These are phyloP conservation scores for Bergia sp. DNA, from an alignment of 92 coral and sea anemone genomes.

Conservation along the genomic window DNA sequence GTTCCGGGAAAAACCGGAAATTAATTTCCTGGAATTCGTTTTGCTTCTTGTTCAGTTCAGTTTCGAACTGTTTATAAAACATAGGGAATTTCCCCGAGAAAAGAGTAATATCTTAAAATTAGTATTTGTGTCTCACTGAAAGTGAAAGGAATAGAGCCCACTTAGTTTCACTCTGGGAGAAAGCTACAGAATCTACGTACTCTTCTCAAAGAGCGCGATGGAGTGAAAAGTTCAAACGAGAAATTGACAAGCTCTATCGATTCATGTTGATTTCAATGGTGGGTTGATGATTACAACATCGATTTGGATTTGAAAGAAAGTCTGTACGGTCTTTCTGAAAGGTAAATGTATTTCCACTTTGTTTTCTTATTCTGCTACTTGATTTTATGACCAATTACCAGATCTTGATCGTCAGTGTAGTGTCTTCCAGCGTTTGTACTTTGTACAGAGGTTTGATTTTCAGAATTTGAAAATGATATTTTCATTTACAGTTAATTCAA, in stretches of 20 bases:
- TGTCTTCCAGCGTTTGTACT: no score
- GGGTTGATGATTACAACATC: not conserved
- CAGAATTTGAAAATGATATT: not conserved
- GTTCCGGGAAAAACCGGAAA: slow-evolving; percentile 23
- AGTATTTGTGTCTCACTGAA: not conserved
- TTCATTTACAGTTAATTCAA: no score
- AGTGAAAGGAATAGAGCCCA: not conserved
- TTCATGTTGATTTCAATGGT: slow-evolving; percentile 12
- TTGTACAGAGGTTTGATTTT: not conserved
- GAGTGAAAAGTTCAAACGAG: not conserved
- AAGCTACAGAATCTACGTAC: not conserved
- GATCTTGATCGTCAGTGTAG: no score
- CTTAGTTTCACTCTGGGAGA: not conserved
- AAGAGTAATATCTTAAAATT: not conserved
- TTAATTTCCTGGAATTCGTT: slow-evolving; percentile 5
- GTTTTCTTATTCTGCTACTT: not conserved
- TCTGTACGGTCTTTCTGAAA: not conserved
- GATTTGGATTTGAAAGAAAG: not conserved
- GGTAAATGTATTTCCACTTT: not conserved
- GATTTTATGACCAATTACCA: not conserved
- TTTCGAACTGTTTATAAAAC: not conserved
- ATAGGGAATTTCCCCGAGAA: not conserved
- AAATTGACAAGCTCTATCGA: not conserved
- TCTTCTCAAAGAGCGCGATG: not conserved
- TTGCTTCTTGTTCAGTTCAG: not conserved